These are phyloP conservation scores for Urocolius indicus DNA, from an alignment of 2,113 vertebrate genomes.

Conservation along the genomic window DNA sequence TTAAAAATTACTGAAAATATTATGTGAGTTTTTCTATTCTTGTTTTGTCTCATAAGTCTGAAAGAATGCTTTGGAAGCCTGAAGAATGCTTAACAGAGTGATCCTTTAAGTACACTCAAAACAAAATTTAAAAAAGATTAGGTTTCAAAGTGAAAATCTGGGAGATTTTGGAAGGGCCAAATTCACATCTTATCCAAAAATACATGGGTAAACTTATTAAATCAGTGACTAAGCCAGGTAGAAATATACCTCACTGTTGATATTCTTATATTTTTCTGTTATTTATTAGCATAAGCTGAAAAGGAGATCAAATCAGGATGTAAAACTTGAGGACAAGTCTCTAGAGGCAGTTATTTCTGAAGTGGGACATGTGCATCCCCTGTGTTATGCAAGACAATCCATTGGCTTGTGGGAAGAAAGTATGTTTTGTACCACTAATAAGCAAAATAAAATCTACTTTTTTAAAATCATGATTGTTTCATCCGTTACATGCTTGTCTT, in stretches of 20 bases:
- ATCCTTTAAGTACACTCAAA: neutral
- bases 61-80: neutral
- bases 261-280: neutral
- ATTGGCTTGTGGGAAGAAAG: neutral
- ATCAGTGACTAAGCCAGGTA: neutral
- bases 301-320: neutral
- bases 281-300: neutral
- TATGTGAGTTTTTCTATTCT: neutral
- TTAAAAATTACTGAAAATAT: neutral
- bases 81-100: neutral
- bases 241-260: neutral
- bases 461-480: neutral
- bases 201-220: neutral
- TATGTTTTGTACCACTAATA: neutral
- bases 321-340: neutral
- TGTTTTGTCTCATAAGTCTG: neutral
- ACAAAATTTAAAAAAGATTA: neutral
- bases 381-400: fast-evolving
- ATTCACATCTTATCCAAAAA: neutral
- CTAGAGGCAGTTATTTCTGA: neutral
- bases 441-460: neutral
- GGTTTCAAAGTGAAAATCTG: neutral
- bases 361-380: fast-evolving
- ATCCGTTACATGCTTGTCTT: neutral
- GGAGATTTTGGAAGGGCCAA: neutral